Base-by-base conservation (phyloP, 2,888 invertebrate genomes). In the Hydraecia micacea region DNA sequence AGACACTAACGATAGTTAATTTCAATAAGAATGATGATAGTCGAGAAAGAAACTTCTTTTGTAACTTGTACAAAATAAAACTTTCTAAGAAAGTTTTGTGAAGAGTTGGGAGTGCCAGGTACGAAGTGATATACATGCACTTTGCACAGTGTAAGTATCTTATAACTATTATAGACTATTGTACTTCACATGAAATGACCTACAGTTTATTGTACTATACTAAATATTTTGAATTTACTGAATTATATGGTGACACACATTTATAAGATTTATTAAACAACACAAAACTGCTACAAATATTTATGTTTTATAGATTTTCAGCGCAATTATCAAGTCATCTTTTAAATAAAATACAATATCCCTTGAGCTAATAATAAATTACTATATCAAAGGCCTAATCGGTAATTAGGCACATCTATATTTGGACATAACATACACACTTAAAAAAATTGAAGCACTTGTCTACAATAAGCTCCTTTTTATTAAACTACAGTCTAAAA, bases 381-480 rank as follows among this genome's bases (percentile, higher is more conserved):
- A 83, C 78, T 76, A 77, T 84, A 88, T 84, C 68, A 78, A 84
- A 86, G 79, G 84, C 81, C 86, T 86, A 86, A 87, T 80, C 67
- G 62, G 81, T 86, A 73, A 86, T 88, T 88, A 88, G 88, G 88
- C 85, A 81, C 72, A 86, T 86, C 86, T 81, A 88, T 58, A 77
- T 80, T 72, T 73, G 87, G 83, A 84, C 67, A 80, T 84, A 84
- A 84, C 77, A 85, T 85, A 87, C 81, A 86, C 87, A 89, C 78
- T 86, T 87, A 83, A 87, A 87, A 87, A 90, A 88, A 86, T 87
- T 77, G 89, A 93, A 92, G 91, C 92, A 90, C 89, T 86, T 82
- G 80, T 88, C 89, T 92, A 91, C 86, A 86, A 82, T 93, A 93
- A 93, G 94, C 93, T 93, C 93, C 92, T 92, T 91, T 90, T 90